These are phyloP conservation scores for Alectura lathami DNA, from an alignment of 2,113 vertebrate species.

Conservation along the genomic window DNA sequence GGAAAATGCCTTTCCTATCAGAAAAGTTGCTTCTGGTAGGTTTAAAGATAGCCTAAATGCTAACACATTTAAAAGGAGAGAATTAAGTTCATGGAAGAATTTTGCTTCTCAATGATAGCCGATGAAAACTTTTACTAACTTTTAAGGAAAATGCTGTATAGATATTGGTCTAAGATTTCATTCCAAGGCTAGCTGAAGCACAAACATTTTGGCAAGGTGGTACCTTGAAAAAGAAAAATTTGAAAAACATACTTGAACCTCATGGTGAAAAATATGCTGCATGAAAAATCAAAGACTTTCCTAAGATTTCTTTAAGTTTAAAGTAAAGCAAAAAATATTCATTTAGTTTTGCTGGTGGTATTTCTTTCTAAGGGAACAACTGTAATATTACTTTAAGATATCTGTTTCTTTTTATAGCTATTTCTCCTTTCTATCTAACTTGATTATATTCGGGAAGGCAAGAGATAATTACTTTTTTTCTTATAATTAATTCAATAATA, in stretches of 20 bases:
- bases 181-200: background rate
- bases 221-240: background rate
- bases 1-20: background rate
- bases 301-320: background rate
- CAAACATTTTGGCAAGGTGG: background rate
- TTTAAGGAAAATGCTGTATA: background rate
- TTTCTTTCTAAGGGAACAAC: background rate
- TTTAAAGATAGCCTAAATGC: background rate
- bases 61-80: background rate
- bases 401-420: background rate
- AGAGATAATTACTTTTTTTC: background rate
- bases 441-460: background rate
- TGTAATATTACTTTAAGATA: background rate
- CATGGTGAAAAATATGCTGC: background rate
- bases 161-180: background rate
- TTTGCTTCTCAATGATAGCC: background rate
- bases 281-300: background rate
- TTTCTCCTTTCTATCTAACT: background rate
- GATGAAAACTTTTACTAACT: background rate
- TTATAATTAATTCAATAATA: background rate
- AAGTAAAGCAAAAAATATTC: accelerated
- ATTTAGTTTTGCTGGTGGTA: background rate
- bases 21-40: background rate
- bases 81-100: background rate
- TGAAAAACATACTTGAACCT: background rate